Conservation (phyloP, 2,113 vertebrate genomes). For the Semicossyphus pulcher region DNA sequence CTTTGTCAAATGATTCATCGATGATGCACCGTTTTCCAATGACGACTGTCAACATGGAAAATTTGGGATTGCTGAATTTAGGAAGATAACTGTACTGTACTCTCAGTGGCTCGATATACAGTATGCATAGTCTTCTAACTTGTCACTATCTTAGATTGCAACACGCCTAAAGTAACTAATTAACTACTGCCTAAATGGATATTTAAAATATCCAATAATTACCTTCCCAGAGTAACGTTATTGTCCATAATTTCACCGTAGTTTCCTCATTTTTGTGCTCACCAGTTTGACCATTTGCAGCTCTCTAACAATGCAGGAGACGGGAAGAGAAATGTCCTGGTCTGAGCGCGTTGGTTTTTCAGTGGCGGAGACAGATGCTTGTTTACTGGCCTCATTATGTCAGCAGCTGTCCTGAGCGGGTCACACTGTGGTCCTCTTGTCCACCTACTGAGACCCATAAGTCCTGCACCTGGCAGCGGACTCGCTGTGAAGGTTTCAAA, state of each 20-base stretch:
- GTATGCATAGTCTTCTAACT: no score
- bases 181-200: no score
- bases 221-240: no score
- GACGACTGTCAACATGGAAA: not conserved
- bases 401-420: slow-evolving; percentile 81
- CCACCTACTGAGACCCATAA: slow-evolving; percentile 78
- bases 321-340: slow-evolving; percentile 48
- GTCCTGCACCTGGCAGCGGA: slow-evolving; percentile 66
- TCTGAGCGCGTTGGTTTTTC: slow-evolving; percentile 66
- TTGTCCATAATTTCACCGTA: slow-evolving; percentile 1
- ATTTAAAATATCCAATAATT: no score
- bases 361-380: slow-evolving; percentile 80
- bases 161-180: no score
- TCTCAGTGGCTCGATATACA: no score
- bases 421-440: slow-evolving; percentile 76
- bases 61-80: no score
- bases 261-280: slow-evolving; percentile 18
- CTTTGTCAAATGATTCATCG: not conserved
- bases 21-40: not conserved
- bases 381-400: slow-evolving; percentile 88
- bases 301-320: slow-evolving; percentile 56
- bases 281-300: slow-evolving; percentile 57
- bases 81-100: no score
- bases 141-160: no score
- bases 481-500: slow-evolving; percentile 43